Base-by-base conservation (phyloP, 2,797 vertebrate species). In the Pristis pectinata region DNA sequence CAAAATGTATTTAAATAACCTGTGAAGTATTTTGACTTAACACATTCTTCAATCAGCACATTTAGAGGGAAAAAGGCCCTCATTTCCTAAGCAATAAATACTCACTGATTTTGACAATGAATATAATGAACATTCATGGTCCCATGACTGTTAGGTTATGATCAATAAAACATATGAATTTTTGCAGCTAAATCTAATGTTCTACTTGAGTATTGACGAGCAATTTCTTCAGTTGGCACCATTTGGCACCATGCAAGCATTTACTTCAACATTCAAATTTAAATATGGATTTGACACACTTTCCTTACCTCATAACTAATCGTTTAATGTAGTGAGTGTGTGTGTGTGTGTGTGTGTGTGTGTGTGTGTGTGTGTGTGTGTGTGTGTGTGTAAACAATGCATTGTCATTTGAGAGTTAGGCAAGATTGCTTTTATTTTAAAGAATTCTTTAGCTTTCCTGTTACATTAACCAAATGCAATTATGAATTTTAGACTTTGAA, bases 381-480 rank as follows among this genome's bases (percentile, higher is more conserved):
- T 3, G 61, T 64, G 61, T 15, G 15, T 64, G 15, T 10, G 9
- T 15, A 61, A 61, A 6, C 6, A 13, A 24, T 87, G 83, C 53
- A 30, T 87, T n/a, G 27, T n/a, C 83, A 87, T 27, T 87, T 11
- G 56, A 85, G 5, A 17, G 53, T 30, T 87, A 59, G 83, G 83
- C 56, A 87, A 59, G 83, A 6, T 53, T 87, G 83, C 61, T 87
- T 53, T 87, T 87, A 53, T 53, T 59, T 87, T n/a, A 87, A 87
- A 87, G 13, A 59, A n/a, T 15, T 87, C 49, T n/a, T n/a, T 87
- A 6, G 0, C 24, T 59, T n/a, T 87, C 17, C 56, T 87, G 53
- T 56, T 87, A 53, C 27, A 53, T 34, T 79, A 9, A 22, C 5
- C 27, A 87, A n/a, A 11, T 19, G 11, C 27, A 76, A 30, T 34